Conservation (phyloP, 2,888 invertebrate species). For the Rotaria socialis region DNA sequence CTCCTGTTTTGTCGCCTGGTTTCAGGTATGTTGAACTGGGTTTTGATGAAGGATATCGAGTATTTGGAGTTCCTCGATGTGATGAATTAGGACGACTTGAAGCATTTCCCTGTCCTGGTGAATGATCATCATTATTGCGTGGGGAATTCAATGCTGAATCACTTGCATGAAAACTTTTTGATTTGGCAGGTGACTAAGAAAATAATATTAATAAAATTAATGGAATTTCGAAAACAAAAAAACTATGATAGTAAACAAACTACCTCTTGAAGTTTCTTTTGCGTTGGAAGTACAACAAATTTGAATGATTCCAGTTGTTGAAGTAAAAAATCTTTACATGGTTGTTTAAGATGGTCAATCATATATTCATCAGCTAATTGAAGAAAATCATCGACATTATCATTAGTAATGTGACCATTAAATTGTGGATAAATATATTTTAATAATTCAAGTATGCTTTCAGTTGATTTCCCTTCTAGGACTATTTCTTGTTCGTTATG, state of each 20-base stretch:
- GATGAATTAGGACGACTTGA: not conserved
- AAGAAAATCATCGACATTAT: slow-evolving; percentile 22
- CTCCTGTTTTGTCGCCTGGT: not conserved
- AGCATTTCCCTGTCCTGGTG: not conserved
- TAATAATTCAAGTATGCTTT: slow-evolving; percentile 8
- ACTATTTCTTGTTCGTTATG: slow-evolving; percentile 26
- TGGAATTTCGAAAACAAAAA: too few relatives aligned
- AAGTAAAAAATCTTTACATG: slow-evolving; percentile 7
- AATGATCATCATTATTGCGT: not conserved
- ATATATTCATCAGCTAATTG: slow-evolving; percentile 30
- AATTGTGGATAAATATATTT: slow-evolving; percentile 33
- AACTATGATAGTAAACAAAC: too few relatives aligned
- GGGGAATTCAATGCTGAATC: not conserved
- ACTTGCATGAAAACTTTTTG: not conserved
- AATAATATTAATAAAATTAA: not conserved
- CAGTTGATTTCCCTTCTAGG: not conserved
- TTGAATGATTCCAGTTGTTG: not conserved
- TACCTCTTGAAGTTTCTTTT: not conserved
- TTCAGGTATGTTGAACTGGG: not conserved
- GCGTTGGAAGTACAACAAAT: not conserved
- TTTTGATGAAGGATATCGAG: not conserved
- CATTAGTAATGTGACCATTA: not conserved
- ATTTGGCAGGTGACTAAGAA: not conserved
- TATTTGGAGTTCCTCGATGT: not conserved
- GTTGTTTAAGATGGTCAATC: slow-evolving; percentile 27